Base-by-base conservation (phyloP, 2,888 invertebrate species). In the Calameuta pallipes region DNA sequence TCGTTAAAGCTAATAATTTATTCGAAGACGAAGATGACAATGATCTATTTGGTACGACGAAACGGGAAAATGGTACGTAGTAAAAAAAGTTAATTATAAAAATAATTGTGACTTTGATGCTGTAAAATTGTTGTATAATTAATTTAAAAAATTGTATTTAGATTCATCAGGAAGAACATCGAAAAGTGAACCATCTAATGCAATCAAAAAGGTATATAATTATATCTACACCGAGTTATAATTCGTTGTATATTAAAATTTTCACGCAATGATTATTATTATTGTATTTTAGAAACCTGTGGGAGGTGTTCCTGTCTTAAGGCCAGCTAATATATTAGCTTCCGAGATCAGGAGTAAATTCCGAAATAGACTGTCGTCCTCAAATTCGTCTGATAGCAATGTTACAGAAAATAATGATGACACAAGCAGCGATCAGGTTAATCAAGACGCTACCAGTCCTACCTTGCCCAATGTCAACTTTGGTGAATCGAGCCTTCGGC, bases 251-350 rank as follows among this genome's bases (percentile, higher is more conserved):
- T 2, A 30, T 73, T 15, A n/a, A 41, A 4, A 76, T 69, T 37
- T 74, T 76, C 23, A 23, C 23, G 56, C 23, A 56, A 3, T 3
- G 6, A 15, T 23, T 56, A 41, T 6, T 82, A 56, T 9, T 82
- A 82, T 77, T 34, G 71, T 80, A 80, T 89, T 90, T 75, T 91
- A 95, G 95, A 94, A 94, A 92, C 94, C 94, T 11, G 86, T 93
- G 6, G 94, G 94, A 2, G 95, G 93, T 1, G 93, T 94, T 75
- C 93, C 94, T 12, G 88, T 94, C 70, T 93, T 94, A 83, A 94
- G 94, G n/a, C 82, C 87, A 34, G 84, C 87, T n/a, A 87, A 88
- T 73, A 82, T 87, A 23, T 77, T 85, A 35, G 79, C 86, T 1
- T 85, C 89, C 4, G 83, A 84, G 37, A 80, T 86, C 23, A 83